These are phyloP conservation scores for Mya arenaria DNA, from an alignment of 1,140 invertebrate genomes.

Conservation along the genomic window DNA sequence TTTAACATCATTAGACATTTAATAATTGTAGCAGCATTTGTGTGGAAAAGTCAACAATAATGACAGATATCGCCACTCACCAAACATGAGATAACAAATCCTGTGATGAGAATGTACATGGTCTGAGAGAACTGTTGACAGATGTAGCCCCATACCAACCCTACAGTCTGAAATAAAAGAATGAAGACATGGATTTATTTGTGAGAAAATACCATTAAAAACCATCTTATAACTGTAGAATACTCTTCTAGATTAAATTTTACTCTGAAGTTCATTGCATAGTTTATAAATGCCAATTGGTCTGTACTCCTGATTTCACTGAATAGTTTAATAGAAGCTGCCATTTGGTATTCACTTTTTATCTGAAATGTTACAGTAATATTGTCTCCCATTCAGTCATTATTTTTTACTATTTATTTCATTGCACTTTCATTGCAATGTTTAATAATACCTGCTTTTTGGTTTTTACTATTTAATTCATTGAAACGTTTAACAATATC, in stretches of 20 bases:
- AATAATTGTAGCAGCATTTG: no score
- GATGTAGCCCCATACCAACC: slow-evolving; percentile 94
- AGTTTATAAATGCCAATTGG: background rate
- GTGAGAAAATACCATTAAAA: background rate
- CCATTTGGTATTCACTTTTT: background rate
- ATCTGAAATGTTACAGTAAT: background rate
- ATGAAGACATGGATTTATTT: slow-evolving; percentile 29
- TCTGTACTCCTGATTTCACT: background rate
- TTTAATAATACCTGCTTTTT: background rate
- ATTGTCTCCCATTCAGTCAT: background rate
- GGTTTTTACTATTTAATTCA: background rate
- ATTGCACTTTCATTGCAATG: background rate
- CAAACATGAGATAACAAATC: slow-evolving; percentile 92
- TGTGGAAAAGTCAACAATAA: no score
- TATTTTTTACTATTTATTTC: background rate
- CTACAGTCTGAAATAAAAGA: slow-evolving; percentile 86
- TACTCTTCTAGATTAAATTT: background rate
- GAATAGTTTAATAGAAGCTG: background rate
- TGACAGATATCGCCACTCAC: slow-evolving; percentile 84
- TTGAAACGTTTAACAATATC: background rate
- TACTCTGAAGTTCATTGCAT: background rate
- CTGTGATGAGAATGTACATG: slow-evolving; percentile 94
- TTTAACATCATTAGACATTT: no score
- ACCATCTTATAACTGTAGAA: background rate
- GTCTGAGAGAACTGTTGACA: slow-evolving; percentile 98